Conservation (phyloP, 2,797 vertebrate genomes). For the Falco novaeseelandiae region DNA sequence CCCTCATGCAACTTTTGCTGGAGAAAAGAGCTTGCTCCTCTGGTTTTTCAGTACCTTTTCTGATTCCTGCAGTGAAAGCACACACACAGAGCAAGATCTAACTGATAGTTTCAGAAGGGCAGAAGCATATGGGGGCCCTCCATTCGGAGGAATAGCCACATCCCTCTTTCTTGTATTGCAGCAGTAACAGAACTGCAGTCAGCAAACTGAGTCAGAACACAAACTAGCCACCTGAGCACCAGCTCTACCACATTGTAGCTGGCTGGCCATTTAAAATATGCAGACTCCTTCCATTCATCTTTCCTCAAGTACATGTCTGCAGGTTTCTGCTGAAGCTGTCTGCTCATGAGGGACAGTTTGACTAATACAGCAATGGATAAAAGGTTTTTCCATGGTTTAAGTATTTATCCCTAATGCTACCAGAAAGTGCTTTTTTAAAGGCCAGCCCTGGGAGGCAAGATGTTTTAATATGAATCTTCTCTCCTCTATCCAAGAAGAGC, state of each 20-base stretch:
- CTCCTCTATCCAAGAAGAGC: neutral
- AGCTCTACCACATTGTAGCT: neutral
- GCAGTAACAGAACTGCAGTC: neutral
- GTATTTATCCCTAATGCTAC: neutral
- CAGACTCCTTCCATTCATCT: neutral
- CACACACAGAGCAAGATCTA: neutral
- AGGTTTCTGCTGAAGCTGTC: neutral
- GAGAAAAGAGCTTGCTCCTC: neutral
- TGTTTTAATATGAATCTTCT: slow-evolving; percentile 27
- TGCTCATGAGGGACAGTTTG: slow-evolving; percentile 12
- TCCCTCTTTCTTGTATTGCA: neutral
- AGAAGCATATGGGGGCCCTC: neutral
- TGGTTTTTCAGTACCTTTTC: neutral
- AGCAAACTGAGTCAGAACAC: neutral
- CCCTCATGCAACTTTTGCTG: neutral
- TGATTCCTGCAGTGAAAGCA: neutral
- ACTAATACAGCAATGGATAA: neutral
- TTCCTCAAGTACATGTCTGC: neutral
- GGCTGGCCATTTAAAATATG: neutral
- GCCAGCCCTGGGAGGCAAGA: neutral
- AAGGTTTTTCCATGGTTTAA: slow-evolving; percentile 10
- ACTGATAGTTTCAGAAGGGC: neutral
- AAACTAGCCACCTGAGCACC: neutral
- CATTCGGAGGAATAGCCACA: neutral
- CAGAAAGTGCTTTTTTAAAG: neutral